phyloP scores from a whole-genome alignment of 1,140 invertebrate genomes.

The Zaprionus vittiger region DNA sequence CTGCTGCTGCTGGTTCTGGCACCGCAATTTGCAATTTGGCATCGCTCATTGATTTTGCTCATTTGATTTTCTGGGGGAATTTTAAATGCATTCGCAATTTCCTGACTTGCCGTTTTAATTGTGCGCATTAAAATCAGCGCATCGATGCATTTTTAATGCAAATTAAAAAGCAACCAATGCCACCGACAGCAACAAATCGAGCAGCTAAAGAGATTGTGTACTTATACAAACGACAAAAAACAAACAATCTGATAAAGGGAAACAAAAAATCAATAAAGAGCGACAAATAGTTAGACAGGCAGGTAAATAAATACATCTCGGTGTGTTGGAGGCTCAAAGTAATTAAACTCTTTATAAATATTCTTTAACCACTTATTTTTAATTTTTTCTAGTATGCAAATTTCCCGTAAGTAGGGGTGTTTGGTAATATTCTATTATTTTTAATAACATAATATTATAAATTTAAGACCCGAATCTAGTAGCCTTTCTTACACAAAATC shows the following conservation, averaged over 20 bases:
- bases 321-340: too few relatives aligned
- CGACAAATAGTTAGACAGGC: background rate
- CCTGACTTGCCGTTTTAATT: conserved; percentile 79
- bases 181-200: conserved; percentile 13
- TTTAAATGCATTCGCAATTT: conserved; percentile 80
- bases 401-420: too few relatives aligned
- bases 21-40: conserved; percentile 66
- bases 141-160: conserved; percentile 79
- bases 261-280: background rate
- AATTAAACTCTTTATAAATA: too few relatives aligned
- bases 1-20: conserved; percentile 37
- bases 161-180: conserved; percentile 62
- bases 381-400: too few relatives aligned
- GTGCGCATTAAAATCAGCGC: conserved; percentile 75
- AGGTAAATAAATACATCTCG: background rate
- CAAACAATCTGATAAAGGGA: background rate
- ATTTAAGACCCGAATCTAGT: background rate
- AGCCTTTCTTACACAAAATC: background rate
- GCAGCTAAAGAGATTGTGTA: conserved; percentile 18
- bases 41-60: conserved; percentile 76
- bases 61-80: conserved; percentile 67
- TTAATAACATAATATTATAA: too few relatives aligned
- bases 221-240: conserved; percentile 1
- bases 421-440: too few relatives aligned
- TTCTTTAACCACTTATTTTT: too few relatives aligned